Evolutionary conservation across 2,888 invertebrate genomes (phyloP), one percentile per base, ranked within the genome.

Genomic region (Leptinotarsa juncta): DNA sequence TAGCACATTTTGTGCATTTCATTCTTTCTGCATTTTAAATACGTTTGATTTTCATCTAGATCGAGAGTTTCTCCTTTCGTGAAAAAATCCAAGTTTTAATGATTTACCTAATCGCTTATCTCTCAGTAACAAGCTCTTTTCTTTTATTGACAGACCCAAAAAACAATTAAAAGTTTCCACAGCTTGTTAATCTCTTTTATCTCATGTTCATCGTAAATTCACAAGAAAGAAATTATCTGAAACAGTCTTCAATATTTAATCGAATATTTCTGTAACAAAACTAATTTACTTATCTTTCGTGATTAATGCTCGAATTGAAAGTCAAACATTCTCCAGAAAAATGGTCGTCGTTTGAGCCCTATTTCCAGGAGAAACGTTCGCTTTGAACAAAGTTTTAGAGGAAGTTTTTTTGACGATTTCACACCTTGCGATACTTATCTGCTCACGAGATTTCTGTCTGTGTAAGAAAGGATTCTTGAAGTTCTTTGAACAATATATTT

Each of bases 391-490:
- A 69, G 69, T 69, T 69, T 48, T 16, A 4, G 49, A 57, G 14
- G 14, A 57, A 69, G 57, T 60, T 69, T 68, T 26, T 49, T 69
- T 48, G 69, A 69, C 42, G 69, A 20, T 69, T 68, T 60, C 60
- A 57, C 69, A 48, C 48, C 69, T 16, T 15, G 57, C 57, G 18
- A 48, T 42, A 48, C 69, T 69, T 69, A 69, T 69, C 57, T 57
- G 69, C 23, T 69, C 32, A 69, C 42, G 69, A 20, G 20, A 69
- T 69, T 60, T 69, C 48, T 69, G 69, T 20, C 69, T 48, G 23
- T 69, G 60, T 26, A 5, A 48, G 18, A 69, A 69, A 16, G 49
- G 16, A 57, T 60, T 60, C 23, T 48, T 26, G 53, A 60, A 69
- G 69, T 60, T 69, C 23, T 53, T 48, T 26, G 48, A 57, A 69